Evolutionary conservation across 2,113 vertebrate species (phyloP).

Genomic region (Collichthys lucidus): DNA sequence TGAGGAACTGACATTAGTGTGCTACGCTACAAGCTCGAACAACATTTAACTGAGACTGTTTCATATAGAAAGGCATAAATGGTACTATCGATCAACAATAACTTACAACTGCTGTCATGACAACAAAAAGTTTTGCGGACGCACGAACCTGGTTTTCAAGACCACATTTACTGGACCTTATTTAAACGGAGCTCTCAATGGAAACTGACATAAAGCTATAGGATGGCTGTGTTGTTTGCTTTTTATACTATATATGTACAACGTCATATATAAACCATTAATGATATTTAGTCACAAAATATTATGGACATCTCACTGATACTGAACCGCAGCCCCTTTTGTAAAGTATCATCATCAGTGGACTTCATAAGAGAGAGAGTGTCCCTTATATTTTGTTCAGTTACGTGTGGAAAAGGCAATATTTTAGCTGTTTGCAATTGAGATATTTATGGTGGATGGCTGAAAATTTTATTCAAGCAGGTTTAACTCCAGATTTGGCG

Average conservation of each 20-base stretch:
- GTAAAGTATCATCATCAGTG: not conserved
- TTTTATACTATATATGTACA: constrained; percentile 15
- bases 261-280: not conserved
- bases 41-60: constrained; percentile 33
- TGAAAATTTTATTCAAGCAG: constrained; percentile 14
- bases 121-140: constrained; percentile 6
- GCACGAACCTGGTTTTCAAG: not conserved
- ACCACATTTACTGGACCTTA: constrained; percentile 3
- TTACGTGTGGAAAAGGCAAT: not conserved
- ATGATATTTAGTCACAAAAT: constrained; percentile 29
- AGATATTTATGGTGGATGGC: constrained; percentile 14
- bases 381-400: not conserved
- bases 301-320: constrained; percentile 9
- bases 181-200: constrained; percentile 1
- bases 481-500: constrained; percentile 6
- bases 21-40: constrained; percentile 57
- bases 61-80: constrained; percentile 58
- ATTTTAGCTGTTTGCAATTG: not conserved
- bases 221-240: not conserved
- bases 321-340: not conserved
- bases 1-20: constrained; percentile 22
- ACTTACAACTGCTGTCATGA: constrained; percentile 19
- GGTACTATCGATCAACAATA: constrained; percentile 39
- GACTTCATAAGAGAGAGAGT: constrained; percentile 16
- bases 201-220: constrained; percentile 11